Conservation (phyloP, 2,113 vertebrate genomes). For the Nymphicus hollandicus region DNA sequence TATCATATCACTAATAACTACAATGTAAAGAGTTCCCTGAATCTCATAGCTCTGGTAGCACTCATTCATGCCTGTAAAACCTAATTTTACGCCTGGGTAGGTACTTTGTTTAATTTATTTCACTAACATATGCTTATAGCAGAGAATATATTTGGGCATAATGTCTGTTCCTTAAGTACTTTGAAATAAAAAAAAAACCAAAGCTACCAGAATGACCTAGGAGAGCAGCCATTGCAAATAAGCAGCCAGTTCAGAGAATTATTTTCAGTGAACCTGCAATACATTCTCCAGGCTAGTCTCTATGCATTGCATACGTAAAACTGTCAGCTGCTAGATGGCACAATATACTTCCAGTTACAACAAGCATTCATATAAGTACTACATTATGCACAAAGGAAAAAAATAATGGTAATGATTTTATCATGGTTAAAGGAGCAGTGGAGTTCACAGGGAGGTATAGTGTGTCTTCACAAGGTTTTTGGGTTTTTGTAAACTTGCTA, state of each 20-base stretch:
- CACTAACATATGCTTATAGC: not conserved
- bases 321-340: not conserved
- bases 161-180: not conserved
- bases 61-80: conserved; percentile 7
- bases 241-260: not conserved
- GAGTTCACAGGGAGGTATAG: not conserved
- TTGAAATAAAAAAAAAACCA: not conserved
- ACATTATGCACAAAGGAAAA: not conserved
- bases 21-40: not conserved
- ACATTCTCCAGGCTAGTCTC: not conserved
- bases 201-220: not conserved
- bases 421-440: not conserved
- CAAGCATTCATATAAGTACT: not conserved
- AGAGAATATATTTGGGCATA: not conserved
- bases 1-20: not conserved
- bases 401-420: not conserved
- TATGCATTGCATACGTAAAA: not conserved
- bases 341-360: not conserved
- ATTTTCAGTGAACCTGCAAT: not conserved
- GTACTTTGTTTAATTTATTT: conserved; percentile 50
- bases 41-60: not conserved
- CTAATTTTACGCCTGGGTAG: conserved; percentile 40
- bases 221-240: not conserved
- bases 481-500: not conserved
- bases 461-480: not conserved